Evolutionary conservation across 2,113 vertebrate genomes (phyloP), one percentile per base, ranked within the genome.

Genomic region (Callionymus lyra): DNA sequence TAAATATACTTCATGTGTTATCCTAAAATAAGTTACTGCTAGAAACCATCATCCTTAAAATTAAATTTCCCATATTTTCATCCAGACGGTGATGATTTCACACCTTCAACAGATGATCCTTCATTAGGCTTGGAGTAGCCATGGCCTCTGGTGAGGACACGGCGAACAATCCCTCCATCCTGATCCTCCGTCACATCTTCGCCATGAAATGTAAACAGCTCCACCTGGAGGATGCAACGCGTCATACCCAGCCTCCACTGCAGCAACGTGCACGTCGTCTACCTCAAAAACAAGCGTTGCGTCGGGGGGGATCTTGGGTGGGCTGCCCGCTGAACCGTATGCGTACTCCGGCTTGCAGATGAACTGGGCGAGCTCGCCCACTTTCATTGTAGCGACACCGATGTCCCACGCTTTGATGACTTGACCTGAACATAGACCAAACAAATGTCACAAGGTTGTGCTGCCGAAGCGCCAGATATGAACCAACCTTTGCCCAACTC

Each of bases 391-490:
- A 0, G 88, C 92, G 11, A 97, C 81, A 3, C 90, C 92, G 11
- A 94, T 83, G 72, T 99, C 95, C 95, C 94, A 99, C 13, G 94
- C 94, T 77, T 94, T 94, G 69, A 99, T 99, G 47, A 98, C 94
- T 70, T 93, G 90, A 65, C 91, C 95, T 99, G 55, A 45, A 74
- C 6, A 38, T 13, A 67, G 6, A 50, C 10, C 3, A 45, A 16
- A 13, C 13, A 4, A 12, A 6, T 14, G 35, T n/a, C n/a, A 16
- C 8, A 13, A 6, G 12, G 15, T 40, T 18, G 16, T 18, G 14
- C 4, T 0, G n/a, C 42, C 46, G 9, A 6, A 45, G 38, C 40
- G 33, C 14, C 16, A 3, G 15, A 64, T 13, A 41, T 31, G 27
- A 49, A 75, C 79, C 14, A 81, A 99, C 95, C 94, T 94, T 97